These are phyloP conservation scores for Leptinotarsa texana DNA, from an alignment of 1,140 invertebrate genomes.

Conservation along the genomic window DNA sequence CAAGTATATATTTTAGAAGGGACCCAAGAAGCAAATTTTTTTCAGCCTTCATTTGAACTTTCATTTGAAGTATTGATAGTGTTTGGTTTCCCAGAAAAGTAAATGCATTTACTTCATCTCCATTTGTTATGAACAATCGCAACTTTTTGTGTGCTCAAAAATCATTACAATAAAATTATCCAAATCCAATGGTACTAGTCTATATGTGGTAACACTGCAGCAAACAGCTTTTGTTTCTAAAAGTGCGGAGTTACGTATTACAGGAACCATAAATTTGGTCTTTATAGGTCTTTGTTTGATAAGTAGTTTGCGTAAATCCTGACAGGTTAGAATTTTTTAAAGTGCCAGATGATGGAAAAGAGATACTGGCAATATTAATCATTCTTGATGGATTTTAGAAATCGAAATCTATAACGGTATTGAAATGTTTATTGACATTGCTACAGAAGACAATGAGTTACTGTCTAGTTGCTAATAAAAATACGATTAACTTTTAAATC, in stretches of 20 bases:
- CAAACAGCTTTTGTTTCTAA: neutral
- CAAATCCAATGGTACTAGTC: too few species aligned
- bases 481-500: too few species aligned
- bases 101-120: too few species aligned
- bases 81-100: too few species aligned
- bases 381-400: neutral
- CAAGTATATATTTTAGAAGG: too few species aligned
- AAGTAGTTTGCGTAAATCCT: neutral
- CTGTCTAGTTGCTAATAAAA: neutral
- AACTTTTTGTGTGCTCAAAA: too few species aligned
- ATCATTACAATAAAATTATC: too few species aligned
- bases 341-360: neutral
- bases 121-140: too few species aligned
- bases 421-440: neutral
- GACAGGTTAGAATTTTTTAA: neutral
- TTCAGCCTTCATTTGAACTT: too few species aligned
- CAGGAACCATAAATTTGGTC: neutral
- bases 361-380: neutral
- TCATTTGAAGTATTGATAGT: too few species aligned
- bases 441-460: neutral
- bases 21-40: too few species aligned
- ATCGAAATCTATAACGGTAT: neutral
- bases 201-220: neutral
- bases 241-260: conserved; percentile 2
- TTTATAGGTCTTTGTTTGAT: neutral